phyloP scores from a whole-genome alignment of 2,797 vertebrate species.

The Sarcoramphus papa region DNA sequence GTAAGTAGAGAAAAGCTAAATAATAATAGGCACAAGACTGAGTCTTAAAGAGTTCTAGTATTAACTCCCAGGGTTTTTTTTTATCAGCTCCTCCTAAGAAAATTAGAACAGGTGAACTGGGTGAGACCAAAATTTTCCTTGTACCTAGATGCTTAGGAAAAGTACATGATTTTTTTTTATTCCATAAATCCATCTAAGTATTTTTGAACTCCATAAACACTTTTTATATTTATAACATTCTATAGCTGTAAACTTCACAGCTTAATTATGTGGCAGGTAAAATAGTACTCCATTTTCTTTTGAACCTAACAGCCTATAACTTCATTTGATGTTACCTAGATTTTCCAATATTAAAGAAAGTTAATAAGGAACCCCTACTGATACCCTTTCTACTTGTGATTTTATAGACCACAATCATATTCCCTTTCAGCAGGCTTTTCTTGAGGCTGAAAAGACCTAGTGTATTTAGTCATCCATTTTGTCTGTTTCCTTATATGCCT shows the following conservation, averaged over 20 bases:
- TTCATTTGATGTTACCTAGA: neutral
- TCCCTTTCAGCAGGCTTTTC: neutral
- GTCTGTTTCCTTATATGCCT: neutral
- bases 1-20: conserved; percentile 10
- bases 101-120: neutral
- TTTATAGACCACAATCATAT: neutral
- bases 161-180: neutral
- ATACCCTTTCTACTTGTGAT: neutral
- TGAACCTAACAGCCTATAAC: neutral
- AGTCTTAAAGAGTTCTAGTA: neutral
- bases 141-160: neutral
- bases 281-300: neutral
- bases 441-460: neutral
- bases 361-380: neutral
- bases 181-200: neutral
- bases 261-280: neutral
- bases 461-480: neutral
- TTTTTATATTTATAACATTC: neutral
- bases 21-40: neutral
- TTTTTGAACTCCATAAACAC: neutral
- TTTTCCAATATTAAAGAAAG: neutral
- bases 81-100: neutral
- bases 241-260: neutral
- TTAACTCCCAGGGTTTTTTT: neutral
- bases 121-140: neutral